A percentile compares a stretch with the other conserved stretches of the same genome.
Conservation (phyloP, 2,888 invertebrate genomes). For the Oligia latruncula region DNA sequence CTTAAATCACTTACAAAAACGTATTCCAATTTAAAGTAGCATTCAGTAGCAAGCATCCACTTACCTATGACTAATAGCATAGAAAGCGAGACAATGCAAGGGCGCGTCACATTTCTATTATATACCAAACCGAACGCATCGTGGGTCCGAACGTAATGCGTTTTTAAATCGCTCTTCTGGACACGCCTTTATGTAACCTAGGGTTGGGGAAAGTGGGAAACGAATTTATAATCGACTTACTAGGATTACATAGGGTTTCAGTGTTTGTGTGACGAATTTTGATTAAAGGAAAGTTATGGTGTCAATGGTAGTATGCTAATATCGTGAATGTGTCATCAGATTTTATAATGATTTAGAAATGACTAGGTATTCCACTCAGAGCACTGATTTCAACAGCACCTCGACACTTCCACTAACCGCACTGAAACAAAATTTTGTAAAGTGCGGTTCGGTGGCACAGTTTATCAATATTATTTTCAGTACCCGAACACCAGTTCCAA, state of each 20-base stretch:
- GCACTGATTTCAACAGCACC: background rate
- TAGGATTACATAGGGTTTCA: constrained; percentile 45
- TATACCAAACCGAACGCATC: constrained; percentile 53
- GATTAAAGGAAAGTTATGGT: constrained; percentile 34
- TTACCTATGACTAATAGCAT: constrained; percentile 62
- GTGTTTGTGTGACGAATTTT: constrained; percentile 35
- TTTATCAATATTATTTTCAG: background rate
- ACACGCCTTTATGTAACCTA: constrained; percentile 65
- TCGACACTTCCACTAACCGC: background rate
- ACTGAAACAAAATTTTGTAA: background rate
- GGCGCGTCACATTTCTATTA: constrained; percentile 68
- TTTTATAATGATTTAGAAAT: constrained; percentile 26
- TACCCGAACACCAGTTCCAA: too few species aligned
- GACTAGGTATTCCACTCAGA: background rate
- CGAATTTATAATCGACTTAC: constrained; percentile 35
- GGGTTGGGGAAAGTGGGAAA: constrained; percentile 66
- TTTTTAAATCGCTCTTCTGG: constrained; percentile 65
- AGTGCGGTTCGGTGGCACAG: background rate
- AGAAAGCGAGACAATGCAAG: constrained; percentile 69
- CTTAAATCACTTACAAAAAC: constrained; percentile 4
- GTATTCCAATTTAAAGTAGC: constrained; percentile 27
- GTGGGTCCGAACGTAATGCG: constrained; percentile 58
- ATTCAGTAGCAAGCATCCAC: constrained; percentile 44
- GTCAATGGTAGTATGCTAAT: constrained; percentile 7
- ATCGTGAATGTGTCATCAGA: constrained; percentile 1